A percentile compares a stretch with the other conserved stretches of the same genome.
Conservation (phyloP, 1,140 invertebrate genomes). For the Platyura marginata region DNA sequence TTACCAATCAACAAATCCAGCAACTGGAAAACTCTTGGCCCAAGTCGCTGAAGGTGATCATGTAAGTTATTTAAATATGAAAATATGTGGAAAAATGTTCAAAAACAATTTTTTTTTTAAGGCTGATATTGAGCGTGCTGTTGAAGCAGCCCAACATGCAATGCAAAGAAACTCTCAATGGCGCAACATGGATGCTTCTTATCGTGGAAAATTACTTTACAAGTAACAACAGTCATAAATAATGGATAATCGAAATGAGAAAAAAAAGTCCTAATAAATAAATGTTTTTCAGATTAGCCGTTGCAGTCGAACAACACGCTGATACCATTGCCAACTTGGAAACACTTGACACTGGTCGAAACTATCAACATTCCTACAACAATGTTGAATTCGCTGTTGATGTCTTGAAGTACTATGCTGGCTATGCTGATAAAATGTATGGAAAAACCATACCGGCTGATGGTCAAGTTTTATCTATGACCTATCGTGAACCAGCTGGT, state of each 20-base stretch:
- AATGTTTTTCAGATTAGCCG: too few species aligned
- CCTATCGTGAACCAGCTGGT: conserved; percentile 57
- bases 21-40: conserved; percentile 33
- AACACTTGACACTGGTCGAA: conserved; percentile 57
- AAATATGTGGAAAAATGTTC: too few species aligned
- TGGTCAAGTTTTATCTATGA: conserved; percentile 37
- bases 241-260: too few species aligned
- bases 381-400: conserved; percentile 35
- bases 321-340: conserved; percentile 45
- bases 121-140: conserved; percentile 31
- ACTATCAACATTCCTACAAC: conserved; percentile 32
- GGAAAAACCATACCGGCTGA: conserved; percentile 46
- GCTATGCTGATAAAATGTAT: conserved; percentile 45
- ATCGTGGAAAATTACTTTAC: conserved; percentile 23
- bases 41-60: conserved; percentile 34
- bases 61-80: too few species aligned
- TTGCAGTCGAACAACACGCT: conserved; percentile 47
- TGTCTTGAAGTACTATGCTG: conserved; percentile 41
- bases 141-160: conserved; percentile 33
- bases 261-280: too few species aligned
- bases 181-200: conserved; percentile 41
- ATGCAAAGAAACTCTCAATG: conserved; percentile 36
- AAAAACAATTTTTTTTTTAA: too few species aligned
- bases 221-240: too few species aligned
- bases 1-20: conserved; percentile 31